Conservation (phyloP, 2,888 invertebrate genomes). For the Steinernema scapterisci region DNA sequence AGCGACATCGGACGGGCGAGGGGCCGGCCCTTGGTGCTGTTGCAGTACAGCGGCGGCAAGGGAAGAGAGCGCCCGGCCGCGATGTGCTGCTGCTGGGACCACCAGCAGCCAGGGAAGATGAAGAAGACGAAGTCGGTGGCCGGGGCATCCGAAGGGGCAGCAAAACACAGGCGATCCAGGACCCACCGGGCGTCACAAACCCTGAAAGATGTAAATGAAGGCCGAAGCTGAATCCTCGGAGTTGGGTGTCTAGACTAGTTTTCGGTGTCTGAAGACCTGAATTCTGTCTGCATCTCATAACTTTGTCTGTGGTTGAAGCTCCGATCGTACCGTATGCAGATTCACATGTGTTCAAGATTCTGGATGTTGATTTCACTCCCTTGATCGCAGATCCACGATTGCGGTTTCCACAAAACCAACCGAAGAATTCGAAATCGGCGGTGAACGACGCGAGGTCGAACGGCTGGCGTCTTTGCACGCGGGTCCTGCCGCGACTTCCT, state of each 20-base stretch:
- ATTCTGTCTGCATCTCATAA: no score
- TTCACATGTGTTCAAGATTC: background rate
- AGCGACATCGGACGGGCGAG: background rate
- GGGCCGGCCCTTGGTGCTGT: background rate
- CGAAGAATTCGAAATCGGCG: background rate
- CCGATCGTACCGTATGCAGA: no score
- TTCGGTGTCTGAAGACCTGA: no score
- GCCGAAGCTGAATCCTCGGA: no score
- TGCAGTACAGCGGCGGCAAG: background rate
- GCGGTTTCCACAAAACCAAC: background rate
- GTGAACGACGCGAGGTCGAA: background rate
- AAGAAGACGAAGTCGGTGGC: background rate
- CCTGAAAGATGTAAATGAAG: no score
- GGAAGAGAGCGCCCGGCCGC: no score
- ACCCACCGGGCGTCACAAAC: background rate
- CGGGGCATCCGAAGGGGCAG: background rate
- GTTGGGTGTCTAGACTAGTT: no score
- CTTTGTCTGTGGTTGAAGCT: no score
- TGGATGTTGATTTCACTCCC: background rate
- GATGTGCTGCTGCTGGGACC: no score
- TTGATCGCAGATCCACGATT: background rate
- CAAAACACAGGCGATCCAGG: background rate
- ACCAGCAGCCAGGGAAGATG: background rate
- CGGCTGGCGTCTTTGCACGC: background rate
- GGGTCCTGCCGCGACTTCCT: conserved; percentile 15